Evolutionary conservation across 2,888 invertebrate species (phyloP).

Genomic region (Caenorhabditis becei): DNA sequence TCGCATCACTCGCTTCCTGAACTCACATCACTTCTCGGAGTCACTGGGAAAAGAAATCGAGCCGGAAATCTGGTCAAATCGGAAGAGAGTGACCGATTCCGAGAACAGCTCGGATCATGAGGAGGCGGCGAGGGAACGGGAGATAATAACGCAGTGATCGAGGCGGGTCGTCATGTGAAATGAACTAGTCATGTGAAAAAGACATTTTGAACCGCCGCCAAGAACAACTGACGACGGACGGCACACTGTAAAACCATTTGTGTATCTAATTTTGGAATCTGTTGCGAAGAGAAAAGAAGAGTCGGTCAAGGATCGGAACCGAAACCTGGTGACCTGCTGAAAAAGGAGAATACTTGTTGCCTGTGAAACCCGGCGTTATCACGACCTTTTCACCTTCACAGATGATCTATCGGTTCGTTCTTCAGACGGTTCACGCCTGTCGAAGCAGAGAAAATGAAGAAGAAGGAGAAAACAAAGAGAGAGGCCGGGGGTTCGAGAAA

Average conservation of each 20-base stretch:
- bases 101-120: conserved; percentile 6
- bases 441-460: conserved; percentile 15
- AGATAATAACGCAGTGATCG: background rate
- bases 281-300: background rate
- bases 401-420: conserved; percentile 42
- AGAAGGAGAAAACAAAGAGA: background rate
- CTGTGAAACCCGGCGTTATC: conserved; percentile 13
- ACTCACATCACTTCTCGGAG: conserved; percentile 4
- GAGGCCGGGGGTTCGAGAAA: background rate
- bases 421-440: conserved; percentile 14
- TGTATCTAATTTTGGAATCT: conserved; percentile 44
- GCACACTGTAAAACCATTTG: conserved; percentile 13
- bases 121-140: background rate
- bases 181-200: conserved; percentile 38
- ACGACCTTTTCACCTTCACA: conserved; percentile 25
- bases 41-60: background rate
- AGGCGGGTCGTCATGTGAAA: conserved; percentile 1
- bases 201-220: conserved; percentile 12
- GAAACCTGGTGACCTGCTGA: conserved; percentile 14
- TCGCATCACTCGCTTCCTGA: conserved; percentile 9
- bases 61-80: conserved; percentile 9
- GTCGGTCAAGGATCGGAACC: conserved; percentile 6
- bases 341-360: conserved; percentile 5
- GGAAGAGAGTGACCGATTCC: conserved; percentile 5
- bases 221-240: conserved; percentile 6